Percentiles rank a stretch among this genome's conserved stretches.
Conservation (phyloP, 2,113 vertebrate genomes). For the Eulacestoma nigropectus region DNA sequence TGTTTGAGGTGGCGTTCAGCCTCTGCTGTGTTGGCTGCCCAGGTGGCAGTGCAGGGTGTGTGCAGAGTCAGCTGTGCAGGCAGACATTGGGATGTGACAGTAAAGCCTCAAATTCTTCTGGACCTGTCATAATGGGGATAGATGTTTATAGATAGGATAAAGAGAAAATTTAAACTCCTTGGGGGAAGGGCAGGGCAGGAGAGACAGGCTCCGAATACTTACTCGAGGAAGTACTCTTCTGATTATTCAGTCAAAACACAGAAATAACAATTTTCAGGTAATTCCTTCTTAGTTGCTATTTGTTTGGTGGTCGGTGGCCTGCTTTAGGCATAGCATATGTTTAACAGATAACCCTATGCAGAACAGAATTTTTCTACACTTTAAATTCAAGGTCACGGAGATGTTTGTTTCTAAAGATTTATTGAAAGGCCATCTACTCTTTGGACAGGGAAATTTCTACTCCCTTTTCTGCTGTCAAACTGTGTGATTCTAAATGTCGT, state of each 20-base stretch:
- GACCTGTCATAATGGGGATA: neutral
- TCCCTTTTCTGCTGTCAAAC: neutral
- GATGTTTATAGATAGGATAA: neutral
- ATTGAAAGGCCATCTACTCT: neutral
- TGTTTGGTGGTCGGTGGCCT: neutral
- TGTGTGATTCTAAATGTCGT: neutral
- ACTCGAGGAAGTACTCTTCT: fast-evolving
- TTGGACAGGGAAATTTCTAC: neutral
- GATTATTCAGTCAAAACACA: neutral
- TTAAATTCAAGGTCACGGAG: neutral
- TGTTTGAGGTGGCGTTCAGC: neutral
- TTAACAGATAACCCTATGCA: neutral
- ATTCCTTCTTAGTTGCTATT: neutral
- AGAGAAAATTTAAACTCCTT: neutral
- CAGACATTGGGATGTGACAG: neutral
- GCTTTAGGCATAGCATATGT: neutral
- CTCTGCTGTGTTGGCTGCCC: neutral
- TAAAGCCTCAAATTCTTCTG: neutral
- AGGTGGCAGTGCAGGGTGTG: neutral
- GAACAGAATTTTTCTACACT: neutral
- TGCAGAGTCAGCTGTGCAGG: neutral
- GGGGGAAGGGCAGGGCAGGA: fast-evolving
- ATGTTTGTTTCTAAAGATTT: neutral
- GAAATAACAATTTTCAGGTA: neutral
- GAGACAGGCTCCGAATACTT: neutral